phyloP scores from a whole-genome alignment of 2,797 vertebrate species.

The Corythornis leucogaster region DNA sequence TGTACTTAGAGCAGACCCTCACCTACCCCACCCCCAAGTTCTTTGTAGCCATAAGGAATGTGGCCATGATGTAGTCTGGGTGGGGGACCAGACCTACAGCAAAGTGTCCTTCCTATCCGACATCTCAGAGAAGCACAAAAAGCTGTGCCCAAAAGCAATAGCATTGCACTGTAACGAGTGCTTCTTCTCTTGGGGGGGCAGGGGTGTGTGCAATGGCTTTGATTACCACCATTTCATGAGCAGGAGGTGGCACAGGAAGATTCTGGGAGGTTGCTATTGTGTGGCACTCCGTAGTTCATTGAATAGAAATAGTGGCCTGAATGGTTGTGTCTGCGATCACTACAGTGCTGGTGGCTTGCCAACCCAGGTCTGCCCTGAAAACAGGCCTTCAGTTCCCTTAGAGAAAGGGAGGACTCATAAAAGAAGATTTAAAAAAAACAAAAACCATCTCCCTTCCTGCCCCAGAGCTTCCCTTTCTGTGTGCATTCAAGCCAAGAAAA shows the following conservation, averaged over 20 bases:
- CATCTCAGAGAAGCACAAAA: background rate
- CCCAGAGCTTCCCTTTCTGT: background rate
- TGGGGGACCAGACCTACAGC: conserved; percentile 36
- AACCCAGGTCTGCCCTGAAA: conserved; percentile 7
- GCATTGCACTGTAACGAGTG: background rate
- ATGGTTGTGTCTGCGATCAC: background rate
- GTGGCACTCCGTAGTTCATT: background rate
- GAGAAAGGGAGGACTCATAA: conserved; percentile 4
- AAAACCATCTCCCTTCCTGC: background rate
- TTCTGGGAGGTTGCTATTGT: background rate
- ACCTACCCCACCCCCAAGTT: background rate
- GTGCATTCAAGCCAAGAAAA: background rate
- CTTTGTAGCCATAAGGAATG: conserved; percentile 3
- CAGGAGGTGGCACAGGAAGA: conserved; percentile 38
- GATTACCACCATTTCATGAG: background rate
- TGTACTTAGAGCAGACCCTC: background rate
- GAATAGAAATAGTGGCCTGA: background rate
- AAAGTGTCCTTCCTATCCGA: background rate
- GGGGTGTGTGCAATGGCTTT: background rate
- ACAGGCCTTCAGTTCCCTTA: background rate
- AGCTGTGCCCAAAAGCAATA: background rate
- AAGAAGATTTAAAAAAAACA: background rate
- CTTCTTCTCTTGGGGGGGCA: background rate
- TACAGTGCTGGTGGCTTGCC: conserved; percentile 4
- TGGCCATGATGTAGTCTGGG: background rate